phyloP scores from a whole-genome alignment of 2,113 vertebrate species.

The Sebastes schlegelii region DNA sequence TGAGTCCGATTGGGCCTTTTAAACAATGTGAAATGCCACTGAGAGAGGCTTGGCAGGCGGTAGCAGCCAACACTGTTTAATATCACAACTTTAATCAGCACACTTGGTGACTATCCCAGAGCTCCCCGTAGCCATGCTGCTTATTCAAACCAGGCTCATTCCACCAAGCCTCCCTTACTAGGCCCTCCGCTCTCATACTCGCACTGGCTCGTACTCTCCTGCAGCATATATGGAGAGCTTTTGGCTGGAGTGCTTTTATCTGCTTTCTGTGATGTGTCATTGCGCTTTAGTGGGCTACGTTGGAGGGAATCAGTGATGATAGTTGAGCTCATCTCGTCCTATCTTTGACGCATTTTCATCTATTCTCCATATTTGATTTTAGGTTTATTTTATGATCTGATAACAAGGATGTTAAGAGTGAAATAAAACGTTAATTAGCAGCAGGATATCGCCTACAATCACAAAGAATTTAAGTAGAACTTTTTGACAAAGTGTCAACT shows the following conservation, averaged over 20 bases:
- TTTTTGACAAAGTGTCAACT: constrained; percentile 16
- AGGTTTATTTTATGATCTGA: background rate
- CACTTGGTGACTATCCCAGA: constrained; percentile 79
- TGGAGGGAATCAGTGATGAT: constrained; percentile 23
- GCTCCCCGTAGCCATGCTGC: constrained; percentile 67
- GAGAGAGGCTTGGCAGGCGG: constrained; percentile 76
- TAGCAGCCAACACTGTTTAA: constrained; percentile 77
- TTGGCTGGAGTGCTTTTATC: constrained; percentile 56
- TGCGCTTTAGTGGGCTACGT: constrained; percentile 37
- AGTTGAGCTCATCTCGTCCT: constrained; percentile 4
- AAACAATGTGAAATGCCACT: constrained; percentile 75
- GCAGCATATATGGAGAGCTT: constrained; percentile 71
- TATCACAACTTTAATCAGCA: constrained; percentile 81
- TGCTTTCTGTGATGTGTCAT: constrained; percentile 55
- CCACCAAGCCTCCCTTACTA: constrained; percentile 71
- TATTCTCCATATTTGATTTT: constrained; percentile 1
- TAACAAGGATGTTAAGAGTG: background rate
- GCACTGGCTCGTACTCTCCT: constrained; percentile 42
- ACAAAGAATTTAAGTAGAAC: constrained; percentile 38
- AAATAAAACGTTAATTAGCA: constrained; percentile 5
- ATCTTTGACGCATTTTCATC: constrained; percentile 1
- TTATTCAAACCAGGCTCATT: constrained; percentile 75
- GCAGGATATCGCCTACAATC: background rate
- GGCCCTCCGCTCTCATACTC: constrained; percentile 60
- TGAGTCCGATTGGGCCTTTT: constrained; percentile 71